These are phyloP conservation scores for Caenorhabditis macrosperma DNA, from an alignment of 2,888 invertebrate genomes.

Conservation along the genomic window DNA sequence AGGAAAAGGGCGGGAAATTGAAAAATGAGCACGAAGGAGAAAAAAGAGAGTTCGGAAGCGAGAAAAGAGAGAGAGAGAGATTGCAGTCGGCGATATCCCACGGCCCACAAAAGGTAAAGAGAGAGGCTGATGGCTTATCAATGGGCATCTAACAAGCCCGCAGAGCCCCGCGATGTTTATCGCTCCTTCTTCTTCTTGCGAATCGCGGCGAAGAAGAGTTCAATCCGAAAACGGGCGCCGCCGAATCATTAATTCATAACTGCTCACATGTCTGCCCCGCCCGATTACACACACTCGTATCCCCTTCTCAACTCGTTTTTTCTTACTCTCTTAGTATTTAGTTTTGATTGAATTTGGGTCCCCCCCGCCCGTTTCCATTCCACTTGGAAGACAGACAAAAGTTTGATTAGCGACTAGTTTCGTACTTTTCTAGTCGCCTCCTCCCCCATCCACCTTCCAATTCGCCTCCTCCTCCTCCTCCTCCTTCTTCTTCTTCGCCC, in stretches of 20 bases:
- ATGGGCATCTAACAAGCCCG: constrained; percentile 36
- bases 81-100: constrained; percentile 27
- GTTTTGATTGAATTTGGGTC: constrained; percentile 32
- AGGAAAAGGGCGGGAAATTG: constrained; percentile 45
- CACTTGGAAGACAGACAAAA: no score
- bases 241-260: constrained; percentile 59
- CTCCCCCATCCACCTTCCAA: not conserved
- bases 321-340: constrained; percentile 13
- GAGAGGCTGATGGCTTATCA: constrained; percentile 24
- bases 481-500: not conserved
- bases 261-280: constrained; percentile 48
- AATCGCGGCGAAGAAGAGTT: constrained; percentile 31
- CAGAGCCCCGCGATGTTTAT: constrained; percentile 13
- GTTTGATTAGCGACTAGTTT: constrained; percentile 9
- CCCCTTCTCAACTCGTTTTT: not conserved
- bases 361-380: not conserved
- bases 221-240: constrained; percentile 45
- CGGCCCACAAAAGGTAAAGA: constrained; percentile 9
- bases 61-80: constrained; percentile 17
- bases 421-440: not conserved
- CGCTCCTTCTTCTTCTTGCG: not conserved
- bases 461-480: not conserved
- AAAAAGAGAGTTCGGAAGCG: constrained; percentile 20
- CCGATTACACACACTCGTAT: constrained; percentile 29
- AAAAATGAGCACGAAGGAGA: constrained; percentile 12